Evolutionary conservation across 2,113 vertebrate genomes (phyloP), one percentile per base, ranked within the genome.

Genomic region (Tachycineta bicolor): DNA sequence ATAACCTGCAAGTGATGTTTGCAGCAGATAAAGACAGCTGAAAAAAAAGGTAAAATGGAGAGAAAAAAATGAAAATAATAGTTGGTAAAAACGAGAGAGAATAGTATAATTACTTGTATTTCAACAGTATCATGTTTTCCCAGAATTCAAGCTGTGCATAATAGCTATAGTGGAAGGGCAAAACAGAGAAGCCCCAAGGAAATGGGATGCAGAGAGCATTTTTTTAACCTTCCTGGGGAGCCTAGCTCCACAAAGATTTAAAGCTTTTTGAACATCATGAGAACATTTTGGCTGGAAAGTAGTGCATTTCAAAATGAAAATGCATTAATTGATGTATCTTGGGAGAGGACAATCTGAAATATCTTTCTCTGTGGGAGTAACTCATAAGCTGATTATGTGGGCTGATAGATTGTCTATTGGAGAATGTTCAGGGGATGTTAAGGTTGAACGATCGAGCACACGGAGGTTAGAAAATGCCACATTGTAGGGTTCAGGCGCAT

Each of bases 301-400:
- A 83, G 60, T 68, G 70, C 52, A 86, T 93, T 96, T 96, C 83
- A 93, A 92, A 95, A 95, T 92, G 96, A 90, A 94, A 95, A 90
- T 81, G 65, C 76, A 92, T 96, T 95, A 94, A 96, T 95, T 96
- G 90, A 92, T 73, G 74, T 92, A 88, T 94, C 83, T 96, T 75
- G 90, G 90, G 94, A 93, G 56, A 93, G 88, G 83, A 90, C 64
- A 89, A 43, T 89, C 86, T 96, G 74, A 95, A 90, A 94, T 91
- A 92, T 89, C 86, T 96, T 96, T 94, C 83, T 95, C 86, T 84
- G 96, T 90, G 86, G 96, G 96, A 94, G 96, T 82, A 96, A 46
- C 95, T 87, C 84, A 79, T 86, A 88, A 92, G 79, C 86, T 95
- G 93, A 93, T 96, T 91, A 68, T 95, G 81, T 89, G 90, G 88